Conservation (phyloP, 2,888 invertebrate species). For the Hirtodrosophila confusa region DNA sequence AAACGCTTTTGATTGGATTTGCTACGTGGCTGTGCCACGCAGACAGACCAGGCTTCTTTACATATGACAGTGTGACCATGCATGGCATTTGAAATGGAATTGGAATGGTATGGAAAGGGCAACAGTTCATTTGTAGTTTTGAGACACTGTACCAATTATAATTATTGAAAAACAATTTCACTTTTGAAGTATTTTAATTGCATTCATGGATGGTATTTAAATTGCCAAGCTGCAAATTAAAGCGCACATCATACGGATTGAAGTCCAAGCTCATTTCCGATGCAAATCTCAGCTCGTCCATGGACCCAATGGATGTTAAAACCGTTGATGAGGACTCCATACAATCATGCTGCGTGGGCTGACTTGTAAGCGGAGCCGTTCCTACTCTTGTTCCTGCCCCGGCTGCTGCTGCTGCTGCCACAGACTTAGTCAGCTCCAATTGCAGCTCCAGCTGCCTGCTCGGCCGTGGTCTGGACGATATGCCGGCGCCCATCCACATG, state of each 20-base stretch:
- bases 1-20: constrained; percentile 71
- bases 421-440: constrained; percentile 4
- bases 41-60: constrained; percentile 5
- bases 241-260: constrained; percentile 59
- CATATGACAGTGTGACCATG: constrained; percentile 31
- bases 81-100: background rate
- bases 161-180: background rate
- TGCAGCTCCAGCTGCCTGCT: constrained; percentile 21
- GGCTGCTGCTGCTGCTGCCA: background rate
- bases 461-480: constrained; percentile 17
- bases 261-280: constrained; percentile 55
- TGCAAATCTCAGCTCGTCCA: constrained; percentile 19
- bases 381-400: no score
- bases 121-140: background rate
- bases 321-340: background rate
- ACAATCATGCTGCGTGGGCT: constrained; percentile 15
- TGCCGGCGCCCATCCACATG: constrained; percentile 30
- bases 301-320: constrained; percentile 2
- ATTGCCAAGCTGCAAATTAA: constrained; percentile 20
- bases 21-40: constrained; percentile 42
- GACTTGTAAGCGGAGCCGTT: constrained; percentile 13
- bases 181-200: constrained; percentile 1
- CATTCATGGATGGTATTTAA: constrained; percentile 1
- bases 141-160: background rate
- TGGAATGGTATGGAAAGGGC: no score